A percentile compares a stretch with the other conserved stretches of the same genome.
These are phyloP conservation scores for Eubasilissa regina DNA, from an alignment of 1,140 invertebrate genomes.

Conservation along the genomic window DNA sequence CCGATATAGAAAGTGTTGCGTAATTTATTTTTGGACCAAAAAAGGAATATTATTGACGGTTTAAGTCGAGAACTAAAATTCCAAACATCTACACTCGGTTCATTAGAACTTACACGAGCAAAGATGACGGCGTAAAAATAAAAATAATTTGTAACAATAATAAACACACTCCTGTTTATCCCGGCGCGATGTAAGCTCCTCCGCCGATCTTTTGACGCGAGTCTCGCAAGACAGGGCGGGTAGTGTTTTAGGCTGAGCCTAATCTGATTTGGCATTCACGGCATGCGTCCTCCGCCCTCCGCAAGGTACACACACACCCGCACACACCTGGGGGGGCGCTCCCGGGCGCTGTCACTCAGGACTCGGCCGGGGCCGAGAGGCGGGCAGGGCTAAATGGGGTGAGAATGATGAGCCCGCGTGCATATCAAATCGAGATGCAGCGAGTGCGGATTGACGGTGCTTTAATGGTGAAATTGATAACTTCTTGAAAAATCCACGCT, in stretches of 20 bases:
- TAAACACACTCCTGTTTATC: constrained; percentile 30
- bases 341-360: background rate
- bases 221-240: background rate
- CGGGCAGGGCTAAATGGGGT: background rate
- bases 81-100: too few species aligned
- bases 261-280: constrained; percentile 60
- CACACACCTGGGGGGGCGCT: background rate
- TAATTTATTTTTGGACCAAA: too few species aligned
- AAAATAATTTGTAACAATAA: background rate
- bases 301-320: background rate
- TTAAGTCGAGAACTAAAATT: too few species aligned
- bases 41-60: too few species aligned
- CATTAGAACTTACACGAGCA: too few species aligned
- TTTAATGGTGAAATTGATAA: too few species aligned
- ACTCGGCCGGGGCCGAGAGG: background rate
- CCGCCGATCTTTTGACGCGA: constrained; percentile 23
- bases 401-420: background rate
- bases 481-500: too few species aligned
- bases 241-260: constrained; percentile 58
- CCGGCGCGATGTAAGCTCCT: constrained; percentile 7
- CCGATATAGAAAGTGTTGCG: too few species aligned
- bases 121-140: too few species aligned
- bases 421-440: background rate
- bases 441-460: too few species aligned
- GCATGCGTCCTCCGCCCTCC: constrained; percentile 40